Percentiles rank a stretch among this genome's conserved stretches.
phyloP scores from a whole-genome alignment of 2,113 vertebrate species.

The Terrapene triunguis region DNA sequence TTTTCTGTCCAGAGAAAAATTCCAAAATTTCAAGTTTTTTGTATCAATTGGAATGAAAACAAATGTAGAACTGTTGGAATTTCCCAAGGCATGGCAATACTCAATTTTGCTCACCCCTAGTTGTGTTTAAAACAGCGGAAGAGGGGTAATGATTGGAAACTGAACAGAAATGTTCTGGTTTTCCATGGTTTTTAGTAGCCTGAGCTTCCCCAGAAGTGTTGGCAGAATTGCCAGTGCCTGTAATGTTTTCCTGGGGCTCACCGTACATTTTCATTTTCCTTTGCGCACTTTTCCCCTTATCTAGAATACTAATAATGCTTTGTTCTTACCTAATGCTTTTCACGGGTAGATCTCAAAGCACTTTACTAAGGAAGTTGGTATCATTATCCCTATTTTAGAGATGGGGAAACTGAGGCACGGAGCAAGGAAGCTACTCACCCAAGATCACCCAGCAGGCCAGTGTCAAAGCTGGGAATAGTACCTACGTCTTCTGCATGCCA shows the following conservation, averaged over 20 bases:
- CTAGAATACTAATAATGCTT: too few relatives aligned
- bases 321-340: background rate
- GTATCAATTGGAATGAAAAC: background rate
- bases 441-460: background rate
- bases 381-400: background rate
- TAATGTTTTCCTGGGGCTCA: background rate
- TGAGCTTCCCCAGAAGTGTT: too few relatives aligned
- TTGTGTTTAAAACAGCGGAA: background rate
- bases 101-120: background rate
- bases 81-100: background rate
- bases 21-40: background rate
- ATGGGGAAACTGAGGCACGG: background rate
- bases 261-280: background rate
- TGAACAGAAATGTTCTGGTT: background rate
- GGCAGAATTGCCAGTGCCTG: background rate
- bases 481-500: background rate
- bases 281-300: background rate
- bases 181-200: background rate
- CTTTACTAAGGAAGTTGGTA: background rate
- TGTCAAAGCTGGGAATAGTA: background rate
- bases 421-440: background rate
- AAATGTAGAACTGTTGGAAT: background rate
- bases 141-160: too few relatives aligned
- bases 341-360: background rate
- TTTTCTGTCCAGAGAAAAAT: background rate